Conservation (phyloP, 1,140 invertebrate genomes). For the Neodiprion lecontei region DNA sequence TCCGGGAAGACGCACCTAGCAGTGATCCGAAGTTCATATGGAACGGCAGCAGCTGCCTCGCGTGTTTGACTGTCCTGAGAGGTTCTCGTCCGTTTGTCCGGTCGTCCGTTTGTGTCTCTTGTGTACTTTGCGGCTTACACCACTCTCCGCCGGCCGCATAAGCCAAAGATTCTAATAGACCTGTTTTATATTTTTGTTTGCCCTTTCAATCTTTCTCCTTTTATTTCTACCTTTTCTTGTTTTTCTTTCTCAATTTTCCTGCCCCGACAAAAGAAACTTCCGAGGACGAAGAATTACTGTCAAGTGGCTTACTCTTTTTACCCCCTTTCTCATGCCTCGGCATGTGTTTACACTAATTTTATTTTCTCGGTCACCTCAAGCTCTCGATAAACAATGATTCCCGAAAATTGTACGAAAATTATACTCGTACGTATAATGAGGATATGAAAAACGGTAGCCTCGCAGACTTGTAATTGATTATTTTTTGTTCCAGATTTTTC, state of each 20-base stretch:
- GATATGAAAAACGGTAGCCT: too few species aligned
- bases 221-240: slow-evolving; percentile 21
- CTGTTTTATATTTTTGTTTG: slow-evolving; percentile 39
- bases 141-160: slow-evolving; percentile 29
- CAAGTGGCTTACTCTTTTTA: slow-evolving; percentile 13
- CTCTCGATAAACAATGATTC: not conserved
- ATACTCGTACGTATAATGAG: too few species aligned
- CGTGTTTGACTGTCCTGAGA: not conserved
- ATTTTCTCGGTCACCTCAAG: slow-evolving; percentile 13
- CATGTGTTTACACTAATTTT: slow-evolving; percentile 37
- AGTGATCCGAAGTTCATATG: too few species aligned
- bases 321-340: not conserved
- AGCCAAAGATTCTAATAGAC: slow-evolving; percentile 33
- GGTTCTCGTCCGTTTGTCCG: too few species aligned
- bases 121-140: slow-evolving; percentile 25
- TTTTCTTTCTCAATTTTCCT: too few species aligned
- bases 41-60: not conserved
- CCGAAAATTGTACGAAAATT: too few species aligned
- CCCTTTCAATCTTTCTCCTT: slow-evolving; percentile 23
- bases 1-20: too few species aligned
- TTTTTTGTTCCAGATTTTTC: too few species aligned
- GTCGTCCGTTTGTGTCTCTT: slow-evolving; percentile 31
- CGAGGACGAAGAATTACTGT: slow-evolving; percentile 22
- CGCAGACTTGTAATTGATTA: too few species aligned
- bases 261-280: slow-evolving; percentile 33